Evolutionary conservation across 2,888 invertebrate species (phyloP).

Genomic region (Tillus elongatus): DNA sequence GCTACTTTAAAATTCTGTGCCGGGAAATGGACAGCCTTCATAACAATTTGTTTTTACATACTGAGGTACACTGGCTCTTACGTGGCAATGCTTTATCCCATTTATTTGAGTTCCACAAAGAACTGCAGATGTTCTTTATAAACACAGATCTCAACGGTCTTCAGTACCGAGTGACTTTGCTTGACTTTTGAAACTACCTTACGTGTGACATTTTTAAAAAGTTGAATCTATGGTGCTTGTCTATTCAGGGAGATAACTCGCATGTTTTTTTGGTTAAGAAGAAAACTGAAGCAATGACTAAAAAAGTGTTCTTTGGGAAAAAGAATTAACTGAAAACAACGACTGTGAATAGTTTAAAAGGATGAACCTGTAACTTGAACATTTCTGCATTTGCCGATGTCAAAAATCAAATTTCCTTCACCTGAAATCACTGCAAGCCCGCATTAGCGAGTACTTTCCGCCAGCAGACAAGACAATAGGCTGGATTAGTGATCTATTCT

Average conservation of each 20-base stretch:
- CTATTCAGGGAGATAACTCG: slow-evolving; percentile 1
- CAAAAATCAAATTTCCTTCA: background rate
- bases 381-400: too few relatives aligned
- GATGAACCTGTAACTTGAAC: too few relatives aligned
- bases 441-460: slow-evolving; percentile 2
- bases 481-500: slow-evolving; percentile 1
- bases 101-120: slow-evolving; percentile 16
- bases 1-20: slow-evolving; percentile 8
- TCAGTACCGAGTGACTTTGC: background rate
- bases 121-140: slow-evolving; percentile 14
- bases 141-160: background rate
- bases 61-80: slow-evolving; percentile 16
- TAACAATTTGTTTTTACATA: slow-evolving; percentile 9
- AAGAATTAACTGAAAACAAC: background rate
- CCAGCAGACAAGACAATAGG: background rate
- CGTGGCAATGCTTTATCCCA: slow-evolving; percentile 15
- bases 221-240: background rate
- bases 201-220: background rate
- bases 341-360: slow-evolving; percentile 4
- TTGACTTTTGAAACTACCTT: background rate
- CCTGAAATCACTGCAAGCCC: background rate
- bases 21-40: slow-evolving; percentile 10
- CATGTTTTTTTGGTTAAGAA: slow-evolving; percentile 3
- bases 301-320: slow-evolving; percentile 3
- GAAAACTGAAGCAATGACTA: background rate